Evolutionary conservation across 2,113 vertebrate species (phyloP).

Genomic region (Centrocercus urophasianus): DNA sequence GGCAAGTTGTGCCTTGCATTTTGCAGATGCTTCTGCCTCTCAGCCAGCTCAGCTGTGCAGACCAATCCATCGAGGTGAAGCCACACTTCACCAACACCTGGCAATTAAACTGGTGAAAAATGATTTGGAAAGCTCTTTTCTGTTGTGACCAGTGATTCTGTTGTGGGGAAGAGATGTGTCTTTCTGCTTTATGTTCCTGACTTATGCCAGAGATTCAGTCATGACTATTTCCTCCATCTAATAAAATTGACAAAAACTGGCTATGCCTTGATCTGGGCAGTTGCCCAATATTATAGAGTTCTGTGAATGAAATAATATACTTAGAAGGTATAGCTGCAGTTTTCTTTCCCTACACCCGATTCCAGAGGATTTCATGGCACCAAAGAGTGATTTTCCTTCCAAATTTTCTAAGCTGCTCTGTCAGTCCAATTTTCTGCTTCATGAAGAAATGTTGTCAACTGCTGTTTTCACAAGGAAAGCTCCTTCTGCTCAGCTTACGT

Average conservation of each 20-base stretch:
- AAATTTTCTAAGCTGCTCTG: not conserved
- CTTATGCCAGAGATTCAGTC: accelerated
- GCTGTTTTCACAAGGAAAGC: not conserved
- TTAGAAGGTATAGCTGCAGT: not conserved
- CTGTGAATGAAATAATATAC: not conserved
- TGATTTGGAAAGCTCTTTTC: not conserved
- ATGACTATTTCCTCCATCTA: not conserved
- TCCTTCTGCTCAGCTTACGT: not conserved
- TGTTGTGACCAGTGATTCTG: not conserved
- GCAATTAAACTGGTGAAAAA: not conserved
- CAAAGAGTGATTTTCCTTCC: not conserved
- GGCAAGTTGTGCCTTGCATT: not conserved
- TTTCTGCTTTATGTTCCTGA: not conserved
- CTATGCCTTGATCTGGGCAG: not conserved
- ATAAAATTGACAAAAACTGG: not conserved
- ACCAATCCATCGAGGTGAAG: not conserved
- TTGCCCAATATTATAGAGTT: not conserved
- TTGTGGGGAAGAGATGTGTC: not conserved
- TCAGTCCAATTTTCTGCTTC: not conserved
- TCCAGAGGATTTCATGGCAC: not conserved
- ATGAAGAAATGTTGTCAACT: not conserved
- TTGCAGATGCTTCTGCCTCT: not conserved
- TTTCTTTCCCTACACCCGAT: not conserved
- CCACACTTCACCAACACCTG: not conserved
- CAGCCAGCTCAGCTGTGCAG: not conserved